A percentile compares a stretch with the other conserved stretches of the same genome.
Conservation (phyloP, 1,140 invertebrate genomes). For the Teleogryllus occipitalis region DNA sequence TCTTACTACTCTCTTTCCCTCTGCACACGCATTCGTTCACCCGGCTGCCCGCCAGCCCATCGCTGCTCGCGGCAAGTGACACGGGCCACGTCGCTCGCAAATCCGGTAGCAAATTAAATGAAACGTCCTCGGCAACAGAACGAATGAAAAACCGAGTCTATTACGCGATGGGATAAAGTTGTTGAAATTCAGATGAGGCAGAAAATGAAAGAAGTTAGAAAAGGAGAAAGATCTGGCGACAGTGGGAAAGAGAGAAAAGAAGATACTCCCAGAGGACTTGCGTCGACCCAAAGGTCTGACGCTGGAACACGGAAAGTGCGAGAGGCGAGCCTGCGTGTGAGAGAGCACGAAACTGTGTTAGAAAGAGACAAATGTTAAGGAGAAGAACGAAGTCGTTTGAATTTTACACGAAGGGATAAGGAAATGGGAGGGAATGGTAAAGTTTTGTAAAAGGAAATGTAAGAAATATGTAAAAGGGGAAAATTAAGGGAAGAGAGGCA, state of each 20-base stretch:
- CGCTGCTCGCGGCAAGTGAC: neutral
- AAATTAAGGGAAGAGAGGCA: too few relatives aligned
- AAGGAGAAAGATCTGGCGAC: neutral
- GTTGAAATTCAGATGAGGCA: conserved; percentile 1
- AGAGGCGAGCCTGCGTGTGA: neutral
- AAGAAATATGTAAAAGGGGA: too few relatives aligned
- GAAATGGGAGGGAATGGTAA: neutral
- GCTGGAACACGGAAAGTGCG: too few relatives aligned
- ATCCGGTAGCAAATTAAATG: neutral
- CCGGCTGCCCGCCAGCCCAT: too few relatives aligned
- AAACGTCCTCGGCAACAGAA: neutral
- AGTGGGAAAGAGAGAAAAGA: neutral
- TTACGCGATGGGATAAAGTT: neutral
- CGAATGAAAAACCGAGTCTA: neutral
- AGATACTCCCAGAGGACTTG: too few relatives aligned
- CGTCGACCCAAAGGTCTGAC: too few relatives aligned
- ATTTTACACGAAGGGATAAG: neutral
- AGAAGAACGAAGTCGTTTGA: neutral
- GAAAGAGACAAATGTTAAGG: neutral
- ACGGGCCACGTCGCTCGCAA: neutral
- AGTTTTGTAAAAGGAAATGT: neutral
- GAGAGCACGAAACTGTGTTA: neutral
- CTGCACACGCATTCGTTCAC: too few relatives aligned
- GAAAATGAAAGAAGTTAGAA: neutral
- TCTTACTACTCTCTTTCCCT: neutral